Evolutionary conservation across 2,113 vertebrate genomes (phyloP).

Genomic region (Tachysurus fulvidraco): DNA sequence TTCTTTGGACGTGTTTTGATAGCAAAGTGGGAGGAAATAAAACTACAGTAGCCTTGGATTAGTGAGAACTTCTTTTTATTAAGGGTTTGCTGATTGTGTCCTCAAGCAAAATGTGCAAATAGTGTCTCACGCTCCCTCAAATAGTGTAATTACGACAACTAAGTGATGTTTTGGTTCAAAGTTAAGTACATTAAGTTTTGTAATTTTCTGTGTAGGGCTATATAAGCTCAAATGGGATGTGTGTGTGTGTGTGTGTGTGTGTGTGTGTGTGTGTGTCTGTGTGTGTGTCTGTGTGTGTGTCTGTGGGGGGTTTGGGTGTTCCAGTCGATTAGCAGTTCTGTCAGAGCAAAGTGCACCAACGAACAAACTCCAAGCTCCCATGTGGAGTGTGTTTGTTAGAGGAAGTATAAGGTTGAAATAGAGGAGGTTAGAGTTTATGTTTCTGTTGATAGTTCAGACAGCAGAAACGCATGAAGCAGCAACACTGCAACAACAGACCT

Average conservation of each 20-base stretch:
- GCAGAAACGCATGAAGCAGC: not conserved
- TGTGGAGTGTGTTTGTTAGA: not conserved
- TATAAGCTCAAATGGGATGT: not conserved
- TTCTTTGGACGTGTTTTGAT: not conserved
- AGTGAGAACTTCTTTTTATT: not conserved
- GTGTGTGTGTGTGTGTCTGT: not conserved
- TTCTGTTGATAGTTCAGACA: not conserved
- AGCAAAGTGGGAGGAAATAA: not conserved
- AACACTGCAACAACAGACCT: not conserved
- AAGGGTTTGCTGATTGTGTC: not conserved
- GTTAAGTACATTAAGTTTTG: not conserved
- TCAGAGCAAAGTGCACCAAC: slow-evolving; percentile 36
- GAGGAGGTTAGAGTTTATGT: not conserved
- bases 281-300: not conserved
- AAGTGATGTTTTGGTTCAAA: not conserved
- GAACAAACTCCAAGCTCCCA: not conserved
- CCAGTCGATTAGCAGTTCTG: not conserved
- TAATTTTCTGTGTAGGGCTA: not conserved
- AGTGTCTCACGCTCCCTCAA: too few species aligned
- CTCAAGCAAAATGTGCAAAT: not conserved
- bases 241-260: not conserved
- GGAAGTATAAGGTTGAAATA: not conserved
- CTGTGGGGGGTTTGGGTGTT: not conserved
- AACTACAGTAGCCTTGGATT: not conserved
- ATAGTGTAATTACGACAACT: not conserved